phyloP scores from a whole-genome alignment of 2,888 invertebrate species.

The Clepsis dumicolana region DNA sequence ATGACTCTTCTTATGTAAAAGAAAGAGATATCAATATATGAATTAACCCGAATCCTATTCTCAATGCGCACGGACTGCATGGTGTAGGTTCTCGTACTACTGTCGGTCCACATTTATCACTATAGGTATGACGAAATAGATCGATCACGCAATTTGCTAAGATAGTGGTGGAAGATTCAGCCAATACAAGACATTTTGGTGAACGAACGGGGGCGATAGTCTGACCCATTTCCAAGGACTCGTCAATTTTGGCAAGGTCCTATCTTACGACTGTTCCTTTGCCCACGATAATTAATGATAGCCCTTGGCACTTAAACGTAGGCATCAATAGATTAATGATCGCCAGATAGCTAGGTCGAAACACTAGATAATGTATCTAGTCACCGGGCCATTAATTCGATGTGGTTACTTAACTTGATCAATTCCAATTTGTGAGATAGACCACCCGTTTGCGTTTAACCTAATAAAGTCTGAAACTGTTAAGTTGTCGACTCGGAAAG shows the following conservation, averaged over 20 bases:
- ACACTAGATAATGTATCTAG: slow-evolving; percentile 81
- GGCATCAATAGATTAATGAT: slow-evolving; percentile 81
- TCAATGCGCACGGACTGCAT: too few relatives aligned
- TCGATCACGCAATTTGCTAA: background rate
- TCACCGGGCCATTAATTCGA: slow-evolving; percentile 75
- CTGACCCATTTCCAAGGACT: slow-evolving; percentile 49
- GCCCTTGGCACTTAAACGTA: slow-evolving; percentile 68
- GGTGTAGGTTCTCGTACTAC: too few relatives aligned
- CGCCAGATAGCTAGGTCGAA: slow-evolving; percentile 74
- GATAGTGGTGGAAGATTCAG: background rate
- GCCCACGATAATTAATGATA: slow-evolving; percentile 76
- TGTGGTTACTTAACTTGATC: slow-evolving; percentile 82
- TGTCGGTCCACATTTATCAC: too few relatives aligned
- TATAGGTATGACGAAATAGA: background rate
- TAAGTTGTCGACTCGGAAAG: slow-evolving; percentile 44
- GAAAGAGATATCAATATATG: too few relatives aligned
- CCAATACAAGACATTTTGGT: background rate
- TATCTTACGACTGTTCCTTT: slow-evolving; percentile 67
- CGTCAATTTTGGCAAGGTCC: slow-evolving; percentile 43
- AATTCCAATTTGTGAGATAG: slow-evolving; percentile 65
- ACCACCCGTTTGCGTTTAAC: slow-evolving; percentile 46
- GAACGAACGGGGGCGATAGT: slow-evolving; percentile 7
- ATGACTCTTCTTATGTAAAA: too few relatives aligned
- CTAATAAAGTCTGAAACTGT: slow-evolving; percentile 53
- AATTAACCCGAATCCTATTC: too few relatives aligned